A percentile compares a stretch with the other conserved stretches of the same genome.
Evolutionary conservation across 92 coral and sea anemone genomes (phyloP).

Genomic region (Porites lobata): DNA sequence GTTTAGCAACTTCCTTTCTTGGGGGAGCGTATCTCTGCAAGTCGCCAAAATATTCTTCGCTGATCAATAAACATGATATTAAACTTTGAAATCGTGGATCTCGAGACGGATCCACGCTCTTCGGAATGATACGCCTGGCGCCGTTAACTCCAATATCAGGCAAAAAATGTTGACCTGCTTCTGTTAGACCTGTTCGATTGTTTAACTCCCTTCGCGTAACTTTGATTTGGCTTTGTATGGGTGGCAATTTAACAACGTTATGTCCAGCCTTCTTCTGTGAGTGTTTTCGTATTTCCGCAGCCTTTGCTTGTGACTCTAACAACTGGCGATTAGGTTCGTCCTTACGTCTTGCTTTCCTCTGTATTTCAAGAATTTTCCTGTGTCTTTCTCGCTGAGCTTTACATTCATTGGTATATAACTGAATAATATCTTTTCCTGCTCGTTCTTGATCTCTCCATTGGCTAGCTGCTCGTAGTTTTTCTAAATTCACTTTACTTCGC

Average conservation of each 20-base stretch:
- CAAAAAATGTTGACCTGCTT: slow-evolving; percentile 17
- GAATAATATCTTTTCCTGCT: slow-evolving; percentile 65
- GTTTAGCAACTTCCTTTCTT: slow-evolving; percentile 8
- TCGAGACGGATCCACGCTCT: slow-evolving; percentile 54
- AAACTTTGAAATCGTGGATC: slow-evolving; percentile 82
- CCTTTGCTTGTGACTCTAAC: neutral
- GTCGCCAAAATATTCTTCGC: slow-evolving; percentile 63
- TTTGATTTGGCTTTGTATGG: slow-evolving; percentile 13
- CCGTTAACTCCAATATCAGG: slow-evolving; percentile 9
- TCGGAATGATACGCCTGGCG: neutral
- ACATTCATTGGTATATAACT: slow-evolving; percentile 58
- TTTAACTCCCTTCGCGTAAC: neutral
- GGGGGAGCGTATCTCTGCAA: slow-evolving; percentile 76
- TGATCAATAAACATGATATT: slow-evolving; percentile 67
- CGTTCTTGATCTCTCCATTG: slow-evolving; percentile 3
- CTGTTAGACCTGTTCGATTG: slow-evolving; percentile 2
- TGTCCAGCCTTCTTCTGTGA: slow-evolving; percentile 5
- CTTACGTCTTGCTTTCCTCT: slow-evolving; percentile 70
- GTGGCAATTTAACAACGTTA: slow-evolving; percentile 30
- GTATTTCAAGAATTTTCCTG: slow-evolving; percentile 70
- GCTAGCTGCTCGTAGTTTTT: neutral
- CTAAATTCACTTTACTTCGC: slow-evolving; percentile 21
- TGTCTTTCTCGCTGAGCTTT: slow-evolving; percentile 60
- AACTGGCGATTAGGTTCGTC: slow-evolving; percentile 14
- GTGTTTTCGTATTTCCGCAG: slow-evolving; percentile 5